phyloP scores from a whole-genome alignment of 2,113 vertebrate genomes.

The Scatophagus argus region DNA sequence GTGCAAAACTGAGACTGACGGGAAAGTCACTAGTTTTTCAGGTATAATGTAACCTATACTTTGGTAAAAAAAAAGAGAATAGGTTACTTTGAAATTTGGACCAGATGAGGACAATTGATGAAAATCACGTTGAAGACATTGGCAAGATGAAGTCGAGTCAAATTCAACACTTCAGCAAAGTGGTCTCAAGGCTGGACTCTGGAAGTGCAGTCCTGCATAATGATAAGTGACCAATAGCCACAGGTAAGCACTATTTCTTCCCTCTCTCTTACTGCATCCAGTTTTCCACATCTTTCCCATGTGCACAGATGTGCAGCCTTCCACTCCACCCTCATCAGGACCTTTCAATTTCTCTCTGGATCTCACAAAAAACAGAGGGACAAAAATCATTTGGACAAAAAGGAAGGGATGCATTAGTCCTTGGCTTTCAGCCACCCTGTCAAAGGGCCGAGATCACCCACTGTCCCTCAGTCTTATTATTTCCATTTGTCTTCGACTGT shows the following conservation, averaged over 20 bases:
- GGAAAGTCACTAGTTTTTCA: neutral
- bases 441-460: slow-evolving; percentile 62
- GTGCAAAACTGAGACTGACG: neutral
- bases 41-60: no score
- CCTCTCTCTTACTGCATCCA: neutral
- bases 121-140: neutral
- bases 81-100: no score
- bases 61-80: no score
- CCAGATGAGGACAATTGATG: no score
- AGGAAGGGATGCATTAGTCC: slow-evolving; percentile 79
- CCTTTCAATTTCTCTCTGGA: slow-evolving; percentile 50
- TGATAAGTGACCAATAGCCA: neutral
- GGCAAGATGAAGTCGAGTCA: neutral
- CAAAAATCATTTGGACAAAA: slow-evolving; percentile 75
- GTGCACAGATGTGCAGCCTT: slow-evolving; percentile 46
- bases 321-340: slow-evolving; percentile 53
- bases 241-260: slow-evolving; percentile 7
- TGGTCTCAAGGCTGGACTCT: neutral
- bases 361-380: slow-evolving; percentile 49
- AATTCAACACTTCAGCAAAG: neutral
- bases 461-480: slow-evolving; percentile 48
- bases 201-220: neutral
- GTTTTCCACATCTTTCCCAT: slow-evolving; percentile 22
- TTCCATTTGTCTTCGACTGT: slow-evolving; percentile 69
- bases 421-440: slow-evolving; percentile 87